A percentile compares a stretch with the other conserved stretches of the same genome.
Evolutionary conservation across 1,140 invertebrate species (phyloP).

Genomic region (Samia ricini): DNA sequence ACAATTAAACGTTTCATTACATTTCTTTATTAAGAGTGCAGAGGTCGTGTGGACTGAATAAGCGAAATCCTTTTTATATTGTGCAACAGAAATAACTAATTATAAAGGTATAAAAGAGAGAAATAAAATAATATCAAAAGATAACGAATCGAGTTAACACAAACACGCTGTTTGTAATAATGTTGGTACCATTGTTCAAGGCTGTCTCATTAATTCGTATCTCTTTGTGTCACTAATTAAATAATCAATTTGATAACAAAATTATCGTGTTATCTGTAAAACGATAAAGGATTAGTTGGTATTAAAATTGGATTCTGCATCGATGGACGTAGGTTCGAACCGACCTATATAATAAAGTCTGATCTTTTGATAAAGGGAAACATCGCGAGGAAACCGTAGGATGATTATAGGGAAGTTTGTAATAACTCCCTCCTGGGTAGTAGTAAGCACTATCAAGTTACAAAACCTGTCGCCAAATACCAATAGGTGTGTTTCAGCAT

Average conservation of each 20-base stretch:
- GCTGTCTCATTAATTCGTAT: not conserved
- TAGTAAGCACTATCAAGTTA: too few species aligned
- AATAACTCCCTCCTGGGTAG: too few species aligned
- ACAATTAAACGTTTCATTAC: not conserved
- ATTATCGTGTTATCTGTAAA: not conserved
- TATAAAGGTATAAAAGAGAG: not conserved
- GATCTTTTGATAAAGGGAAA: too few species aligned
- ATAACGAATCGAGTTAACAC: constrained; percentile 1
- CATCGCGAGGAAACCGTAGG: too few species aligned
- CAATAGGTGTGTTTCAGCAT: too few species aligned
- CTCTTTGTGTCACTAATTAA: not conserved
- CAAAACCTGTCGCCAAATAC: too few species aligned
- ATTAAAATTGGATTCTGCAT: too few species aligned
- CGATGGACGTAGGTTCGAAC: too few species aligned
- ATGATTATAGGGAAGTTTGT: too few species aligned
- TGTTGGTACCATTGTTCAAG: not conserved
- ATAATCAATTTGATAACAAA: not conserved
- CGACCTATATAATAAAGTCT: too few species aligned
- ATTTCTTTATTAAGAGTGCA: not conserved
- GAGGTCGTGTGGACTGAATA: not conserved
- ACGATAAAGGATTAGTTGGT: too few species aligned
- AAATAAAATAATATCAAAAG: not conserved
- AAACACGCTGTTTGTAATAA: not conserved
- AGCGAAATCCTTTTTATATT: not conserved
- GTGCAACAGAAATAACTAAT: not conserved